Evolutionary conservation across 2,888 invertebrate species (phyloP).

Genomic region (Chironomus tentans): DNA sequence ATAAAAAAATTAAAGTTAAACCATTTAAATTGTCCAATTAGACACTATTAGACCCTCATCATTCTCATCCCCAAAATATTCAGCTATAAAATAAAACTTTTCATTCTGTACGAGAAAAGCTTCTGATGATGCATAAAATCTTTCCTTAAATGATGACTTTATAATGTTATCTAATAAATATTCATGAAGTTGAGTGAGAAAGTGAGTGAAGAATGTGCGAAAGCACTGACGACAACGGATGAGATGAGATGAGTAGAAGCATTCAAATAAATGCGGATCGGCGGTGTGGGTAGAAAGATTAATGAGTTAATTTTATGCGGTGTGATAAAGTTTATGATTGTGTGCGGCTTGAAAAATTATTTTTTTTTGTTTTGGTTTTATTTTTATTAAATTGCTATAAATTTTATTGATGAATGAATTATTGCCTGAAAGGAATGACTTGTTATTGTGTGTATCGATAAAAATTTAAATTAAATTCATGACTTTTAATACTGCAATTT

Average conservation of each 20-base stretch:
- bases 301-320: constrained; percentile 10
- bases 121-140: constrained; percentile 1
- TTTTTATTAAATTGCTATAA: neutral
- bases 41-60: too few species aligned
- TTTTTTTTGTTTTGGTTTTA: too few species aligned
- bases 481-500: neutral
- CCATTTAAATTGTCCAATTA: too few species aligned
- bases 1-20: too few species aligned
- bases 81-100: too few species aligned
- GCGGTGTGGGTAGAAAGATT: neutral
- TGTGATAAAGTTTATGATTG: neutral
- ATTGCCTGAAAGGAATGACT: neutral
- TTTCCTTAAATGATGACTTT: neutral
- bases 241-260: neutral
- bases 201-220: neutral
- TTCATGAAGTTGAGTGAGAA: neutral
- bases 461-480: neutral
- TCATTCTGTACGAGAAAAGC: too few species aligned
- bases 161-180: constrained; percentile 2
- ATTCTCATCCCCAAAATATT: too few species aligned
- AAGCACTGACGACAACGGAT: neutral
- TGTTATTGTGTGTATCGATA: neutral
- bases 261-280: too few species aligned
- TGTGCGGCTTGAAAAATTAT: neutral
- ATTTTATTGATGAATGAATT: neutral